phyloP scores from a whole-genome alignment of 2,888 invertebrate species.

The Bellardia pandia region DNA sequence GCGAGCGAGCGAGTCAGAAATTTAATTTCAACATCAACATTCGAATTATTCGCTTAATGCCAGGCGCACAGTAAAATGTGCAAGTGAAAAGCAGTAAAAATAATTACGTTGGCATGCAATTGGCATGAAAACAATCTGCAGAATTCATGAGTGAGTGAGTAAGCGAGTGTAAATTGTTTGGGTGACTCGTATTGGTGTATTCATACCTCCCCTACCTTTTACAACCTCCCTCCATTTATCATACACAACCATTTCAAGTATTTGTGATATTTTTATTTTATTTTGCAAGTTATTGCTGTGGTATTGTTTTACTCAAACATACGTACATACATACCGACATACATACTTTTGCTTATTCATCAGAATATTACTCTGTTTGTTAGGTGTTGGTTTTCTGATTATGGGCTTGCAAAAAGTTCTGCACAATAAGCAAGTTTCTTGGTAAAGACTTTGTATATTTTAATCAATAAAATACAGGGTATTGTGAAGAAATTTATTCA shows the following conservation, averaged over 20 bases:
- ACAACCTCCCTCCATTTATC: no score
- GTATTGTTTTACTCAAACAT: no score
- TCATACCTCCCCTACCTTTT: no score
- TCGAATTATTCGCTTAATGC: constrained; percentile 78
- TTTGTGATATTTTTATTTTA: no score
- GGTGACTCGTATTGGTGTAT: no score
- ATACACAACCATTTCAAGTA: no score
- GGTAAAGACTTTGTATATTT: not conserved
- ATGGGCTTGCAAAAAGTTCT: not conserved
- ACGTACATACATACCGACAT: no score
- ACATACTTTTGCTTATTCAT: no score
- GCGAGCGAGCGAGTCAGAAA: constrained; percentile 7
- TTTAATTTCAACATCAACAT: constrained; percentile 73
- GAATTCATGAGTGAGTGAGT: constrained; percentile 30
- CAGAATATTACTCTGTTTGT: not conserved
- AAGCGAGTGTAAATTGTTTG: not conserved
- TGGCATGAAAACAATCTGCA: constrained; percentile 70
- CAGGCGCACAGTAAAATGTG: constrained; percentile 75
- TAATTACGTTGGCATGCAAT: constrained; percentile 71
- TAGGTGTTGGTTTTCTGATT: not conserved
- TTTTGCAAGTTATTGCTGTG: no score
- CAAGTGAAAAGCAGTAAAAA: constrained; percentile 58
- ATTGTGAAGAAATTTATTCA: not conserved
- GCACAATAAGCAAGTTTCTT: constrained; percentile 6
- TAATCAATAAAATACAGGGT: constrained; percentile 24